phyloP scores from a whole-genome alignment of 2,797 vertebrate genomes.

The Manis pentadactyla region DNA sequence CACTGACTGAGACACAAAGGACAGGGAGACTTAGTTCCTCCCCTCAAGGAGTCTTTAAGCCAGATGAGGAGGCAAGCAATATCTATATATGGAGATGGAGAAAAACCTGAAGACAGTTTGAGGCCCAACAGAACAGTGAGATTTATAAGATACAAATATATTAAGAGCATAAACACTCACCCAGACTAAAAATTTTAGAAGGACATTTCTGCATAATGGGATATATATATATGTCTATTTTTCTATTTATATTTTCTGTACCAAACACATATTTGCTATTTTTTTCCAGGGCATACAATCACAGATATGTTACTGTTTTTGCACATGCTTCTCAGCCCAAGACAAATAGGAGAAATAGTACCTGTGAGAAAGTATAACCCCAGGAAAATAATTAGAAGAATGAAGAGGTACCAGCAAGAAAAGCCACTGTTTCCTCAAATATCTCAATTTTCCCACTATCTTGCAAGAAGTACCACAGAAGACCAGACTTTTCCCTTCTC shows the following conservation, averaged over 20 bases:
- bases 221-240: neutral
- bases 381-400: neutral
- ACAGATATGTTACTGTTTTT: neutral
- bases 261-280: neutral
- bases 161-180: neutral
- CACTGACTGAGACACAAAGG: neutral
- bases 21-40: neutral
- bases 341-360: neutral
- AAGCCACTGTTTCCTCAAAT: neutral
- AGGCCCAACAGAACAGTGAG: neutral
- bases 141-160: neutral
- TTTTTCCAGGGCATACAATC: neutral
- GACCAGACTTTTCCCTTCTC: slow-evolving; percentile 43
- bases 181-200: neutral
- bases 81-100: neutral
- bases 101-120: neutral
- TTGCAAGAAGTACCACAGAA: neutral
- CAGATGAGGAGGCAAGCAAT: neutral
- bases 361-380: neutral
- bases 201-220: neutral
- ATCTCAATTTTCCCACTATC: neutral
- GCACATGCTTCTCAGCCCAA: neutral
- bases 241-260: neutral
- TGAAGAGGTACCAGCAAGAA: neutral
- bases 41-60: neutral